A percentile compares a stretch with the other conserved stretches of the same genome.
Evolutionary conservation across 2,888 invertebrate species (phyloP).

Genomic region (Leptopilina drosophilae): DNA sequence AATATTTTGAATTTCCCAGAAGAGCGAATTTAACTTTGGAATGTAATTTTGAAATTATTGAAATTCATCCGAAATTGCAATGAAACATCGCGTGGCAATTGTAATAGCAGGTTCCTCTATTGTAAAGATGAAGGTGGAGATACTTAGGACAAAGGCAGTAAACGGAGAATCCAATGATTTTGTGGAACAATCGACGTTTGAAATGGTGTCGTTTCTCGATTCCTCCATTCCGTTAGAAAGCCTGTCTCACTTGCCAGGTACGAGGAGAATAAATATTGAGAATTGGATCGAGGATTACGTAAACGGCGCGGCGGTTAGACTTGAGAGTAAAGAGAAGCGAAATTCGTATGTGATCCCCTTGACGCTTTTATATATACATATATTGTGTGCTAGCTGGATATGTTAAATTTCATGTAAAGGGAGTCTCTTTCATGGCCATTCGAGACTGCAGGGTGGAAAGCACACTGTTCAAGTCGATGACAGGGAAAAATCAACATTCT

Average conservation of each 20-base stretch:
- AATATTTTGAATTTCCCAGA: too few species aligned
- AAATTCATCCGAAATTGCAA: not conserved
- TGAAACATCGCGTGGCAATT: not conserved
- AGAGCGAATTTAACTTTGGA: too few species aligned
- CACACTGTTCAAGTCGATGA: not conserved
- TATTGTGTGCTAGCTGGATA: not conserved
- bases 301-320: slow-evolving; percentile 37
- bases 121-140: not conserved
- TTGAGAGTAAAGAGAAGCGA: slow-evolving; percentile 33
- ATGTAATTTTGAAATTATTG: not conserved
- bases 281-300: slow-evolving; percentile 37
- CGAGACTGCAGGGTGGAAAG: slow-evolving; percentile 7
- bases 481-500: slow-evolving; percentile 22
- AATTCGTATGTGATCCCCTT: slow-evolving; percentile 27
- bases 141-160: not conserved
- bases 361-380: slow-evolving; percentile 8
- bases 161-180: slow-evolving; percentile 9
- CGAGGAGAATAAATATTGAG: slow-evolving; percentile 31
- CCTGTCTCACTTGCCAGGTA: slow-evolving; percentile 4
- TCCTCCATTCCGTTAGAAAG: slow-evolving; percentile 11
- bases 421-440: not conserved
- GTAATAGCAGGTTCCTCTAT: not conserved
- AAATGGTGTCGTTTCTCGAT: slow-evolving; percentile 9
- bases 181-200: slow-evolving; percentile 14
- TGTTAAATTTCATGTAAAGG: slow-evolving; percentile 19